Evolutionary conservation across 2,888 invertebrate genomes (phyloP).

Genomic region (Limulus polyphemus): DNA sequence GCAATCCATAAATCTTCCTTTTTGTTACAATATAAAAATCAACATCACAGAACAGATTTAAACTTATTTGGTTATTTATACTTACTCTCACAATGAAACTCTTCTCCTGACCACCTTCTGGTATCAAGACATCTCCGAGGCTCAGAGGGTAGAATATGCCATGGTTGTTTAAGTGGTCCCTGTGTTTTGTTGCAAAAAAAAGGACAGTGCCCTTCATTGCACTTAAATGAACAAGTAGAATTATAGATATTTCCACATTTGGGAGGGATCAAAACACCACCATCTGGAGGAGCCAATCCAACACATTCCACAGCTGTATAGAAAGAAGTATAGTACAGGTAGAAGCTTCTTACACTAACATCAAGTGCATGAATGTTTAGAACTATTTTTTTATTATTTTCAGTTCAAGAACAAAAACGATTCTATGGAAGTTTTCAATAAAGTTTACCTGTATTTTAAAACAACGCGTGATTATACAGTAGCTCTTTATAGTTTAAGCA

Average conservation of each 20-base stretch:
- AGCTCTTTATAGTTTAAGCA: no score
- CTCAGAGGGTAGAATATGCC: slow-evolving; percentile 5
- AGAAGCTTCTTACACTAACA: no score
- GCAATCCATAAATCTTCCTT: background rate
- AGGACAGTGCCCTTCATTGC: slow-evolving; percentile 16
- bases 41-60: no score
- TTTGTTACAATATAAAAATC: no score
- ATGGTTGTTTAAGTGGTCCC: background rate
- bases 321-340: no score
- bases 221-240: slow-evolving; percentile 9
- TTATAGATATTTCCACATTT: slow-evolving; percentile 12
- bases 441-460: no score
- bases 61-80: no score
- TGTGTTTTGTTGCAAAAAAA: slow-evolving; percentile 8
- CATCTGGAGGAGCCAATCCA: slow-evolving; percentile 7
- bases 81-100: slow-evolving; percentile 18
- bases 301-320: slow-evolving; percentile 13
- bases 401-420: no score
- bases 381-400: no score
- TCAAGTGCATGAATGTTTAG: no score
- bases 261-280: slow-evolving; percentile 12
- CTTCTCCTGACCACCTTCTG: slow-evolving; percentile 15
- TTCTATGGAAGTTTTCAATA: no score
- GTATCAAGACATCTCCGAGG: slow-evolving; percentile 13
- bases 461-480: no score